Evolutionary conservation across 2,797 vertebrate genomes (phyloP).

Genomic region (Chrosomus eos): DNA sequence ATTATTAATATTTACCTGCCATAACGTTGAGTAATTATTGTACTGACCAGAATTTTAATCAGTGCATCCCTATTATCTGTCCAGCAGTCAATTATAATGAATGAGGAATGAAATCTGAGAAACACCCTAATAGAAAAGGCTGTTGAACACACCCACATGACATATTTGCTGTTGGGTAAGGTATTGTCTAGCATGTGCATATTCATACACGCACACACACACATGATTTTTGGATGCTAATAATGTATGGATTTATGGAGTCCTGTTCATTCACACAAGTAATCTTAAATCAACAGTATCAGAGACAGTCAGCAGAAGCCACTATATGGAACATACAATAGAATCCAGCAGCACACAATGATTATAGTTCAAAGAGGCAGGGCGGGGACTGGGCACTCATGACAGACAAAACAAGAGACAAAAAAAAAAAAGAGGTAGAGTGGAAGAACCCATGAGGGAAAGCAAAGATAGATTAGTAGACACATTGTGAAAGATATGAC

Average conservation of each 20-base stretch:
- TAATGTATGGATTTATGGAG: neutral
- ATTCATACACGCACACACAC: slow-evolving; percentile 7
- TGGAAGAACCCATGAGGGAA: slow-evolving; percentile 20
- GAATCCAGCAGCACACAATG: slow-evolving; percentile 45
- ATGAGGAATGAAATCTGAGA: slow-evolving; percentile 38
- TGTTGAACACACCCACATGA: slow-evolving; percentile 34
- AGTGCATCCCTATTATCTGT: neutral
- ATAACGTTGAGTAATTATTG: neutral
- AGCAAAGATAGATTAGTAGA: slow-evolving; percentile 21
- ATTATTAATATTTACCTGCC: neutral
- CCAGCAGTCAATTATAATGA: slow-evolving; percentile 5
- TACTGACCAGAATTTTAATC: neutral
- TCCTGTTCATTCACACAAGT: slow-evolving; percentile 25
- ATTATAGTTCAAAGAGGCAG: slow-evolving; percentile 48
- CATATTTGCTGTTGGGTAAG: slow-evolving; percentile 34
- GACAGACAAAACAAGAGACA: slow-evolving; percentile 4
- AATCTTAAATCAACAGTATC: slow-evolving; percentile 56
- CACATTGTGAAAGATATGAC: slow-evolving; percentile 11
- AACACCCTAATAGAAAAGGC: slow-evolving; percentile 4
- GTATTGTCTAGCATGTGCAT: neutral
- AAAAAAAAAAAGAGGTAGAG: neutral
- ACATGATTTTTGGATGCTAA: neutral
- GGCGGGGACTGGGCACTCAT: slow-evolving; percentile 24
- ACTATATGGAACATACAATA: slow-evolving; percentile 46
- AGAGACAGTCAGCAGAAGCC: slow-evolving; percentile 45